Conservation (phyloP, 2,797 vertebrate species). For the Phoeniculus purpureus region DNA sequence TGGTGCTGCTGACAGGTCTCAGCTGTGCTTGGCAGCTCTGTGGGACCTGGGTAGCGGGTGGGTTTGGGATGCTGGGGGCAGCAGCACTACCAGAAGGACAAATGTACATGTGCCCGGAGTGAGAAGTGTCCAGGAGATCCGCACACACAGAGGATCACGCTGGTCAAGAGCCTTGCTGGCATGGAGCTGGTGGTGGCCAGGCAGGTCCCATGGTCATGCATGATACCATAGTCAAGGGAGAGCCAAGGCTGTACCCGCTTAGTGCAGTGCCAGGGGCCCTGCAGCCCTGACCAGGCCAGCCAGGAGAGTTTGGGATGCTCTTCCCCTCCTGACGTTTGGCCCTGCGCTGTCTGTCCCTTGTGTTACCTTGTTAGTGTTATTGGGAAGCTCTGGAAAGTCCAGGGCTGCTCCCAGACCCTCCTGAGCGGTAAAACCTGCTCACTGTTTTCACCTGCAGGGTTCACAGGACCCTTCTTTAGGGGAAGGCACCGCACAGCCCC, state of each 20-base stretch:
- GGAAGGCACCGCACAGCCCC: slow-evolving; percentile 7
- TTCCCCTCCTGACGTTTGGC: background rate
- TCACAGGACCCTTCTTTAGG: background rate
- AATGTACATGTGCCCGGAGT: accelerated
- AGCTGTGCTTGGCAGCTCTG: background rate
- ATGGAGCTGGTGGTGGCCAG: background rate
- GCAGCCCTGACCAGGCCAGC: background rate
- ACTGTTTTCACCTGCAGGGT: background rate
- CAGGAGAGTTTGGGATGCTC: background rate
- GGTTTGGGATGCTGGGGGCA: background rate
- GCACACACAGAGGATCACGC: accelerated
- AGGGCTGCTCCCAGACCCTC: background rate
- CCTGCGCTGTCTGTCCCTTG: background rate
- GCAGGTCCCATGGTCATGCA: accelerated
- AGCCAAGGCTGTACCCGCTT: background rate
- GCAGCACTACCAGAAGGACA: background rate
- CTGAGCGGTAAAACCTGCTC: background rate
- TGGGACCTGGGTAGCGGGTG: background rate
- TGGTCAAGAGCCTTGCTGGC: background rate
- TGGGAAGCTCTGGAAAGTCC: background rate
- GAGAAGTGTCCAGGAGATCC: background rate
- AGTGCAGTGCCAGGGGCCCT: accelerated
- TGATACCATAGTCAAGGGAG: accelerated
- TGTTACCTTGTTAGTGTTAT: accelerated
- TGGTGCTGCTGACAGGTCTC: background rate